phyloP scores from a whole-genome alignment of 2,888 invertebrate species.

The Candidula unifasciata region DNA sequence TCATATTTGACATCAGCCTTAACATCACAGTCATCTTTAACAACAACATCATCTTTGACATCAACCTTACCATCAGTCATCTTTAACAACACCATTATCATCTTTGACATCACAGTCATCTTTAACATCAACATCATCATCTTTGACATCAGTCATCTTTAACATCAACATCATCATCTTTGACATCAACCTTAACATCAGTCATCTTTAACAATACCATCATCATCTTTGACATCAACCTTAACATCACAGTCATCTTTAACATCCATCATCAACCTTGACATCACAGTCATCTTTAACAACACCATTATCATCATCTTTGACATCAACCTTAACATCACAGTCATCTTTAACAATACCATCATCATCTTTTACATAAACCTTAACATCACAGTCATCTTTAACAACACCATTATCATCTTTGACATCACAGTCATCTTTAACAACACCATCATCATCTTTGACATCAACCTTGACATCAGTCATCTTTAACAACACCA shows the following conservation, averaged over 20 bases:
- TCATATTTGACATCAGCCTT: neutral
- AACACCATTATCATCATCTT: too few species aligned
- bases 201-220: neutral
- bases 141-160: too few species aligned
- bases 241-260: too few species aligned
- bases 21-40: too few species aligned
- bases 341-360: neutral
- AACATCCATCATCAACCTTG: too few species aligned
- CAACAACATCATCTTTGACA: neutral
- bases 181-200: too few species aligned
- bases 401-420: neutral
- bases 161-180: too few species aligned
- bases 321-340: neutral
- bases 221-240: neutral
- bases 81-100: neutral
- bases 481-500: neutral
- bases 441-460: too few species aligned
- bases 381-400: too few species aligned
- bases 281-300: too few species aligned
- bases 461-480: too few species aligned
- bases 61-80: neutral
- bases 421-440: too few species aligned
- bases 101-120: neutral
- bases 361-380: neutral
- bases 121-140: neutral